These are phyloP conservation scores for Lampris megalopsis DNA, from an alignment of 2,113 vertebrate genomes.

Conservation along the genomic window DNA sequence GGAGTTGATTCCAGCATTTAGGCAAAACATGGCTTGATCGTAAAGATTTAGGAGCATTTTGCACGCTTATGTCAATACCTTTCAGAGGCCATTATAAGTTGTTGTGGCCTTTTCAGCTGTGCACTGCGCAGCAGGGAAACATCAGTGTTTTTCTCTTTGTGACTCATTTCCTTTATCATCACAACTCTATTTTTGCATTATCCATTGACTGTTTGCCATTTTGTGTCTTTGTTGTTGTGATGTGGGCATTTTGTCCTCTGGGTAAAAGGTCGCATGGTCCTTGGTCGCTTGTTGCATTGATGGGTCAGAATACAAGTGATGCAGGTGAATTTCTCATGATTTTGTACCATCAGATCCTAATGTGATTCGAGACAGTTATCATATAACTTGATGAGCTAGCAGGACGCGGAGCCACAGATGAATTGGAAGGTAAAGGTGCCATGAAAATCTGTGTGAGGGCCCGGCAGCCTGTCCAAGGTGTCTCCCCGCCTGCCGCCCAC, in stretches of 20 bases:
- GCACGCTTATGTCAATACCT: slow-evolving; percentile 77
- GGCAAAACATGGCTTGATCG: slow-evolving; percentile 76
- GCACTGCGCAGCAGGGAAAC: slow-evolving; percentile 60
- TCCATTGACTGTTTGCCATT: not conserved
- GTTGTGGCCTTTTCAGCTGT: slow-evolving; percentile 65
- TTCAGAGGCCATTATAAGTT: slow-evolving; percentile 73
- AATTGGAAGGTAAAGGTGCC: too few relatives aligned
- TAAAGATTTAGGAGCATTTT: slow-evolving; percentile 83
- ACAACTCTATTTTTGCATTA: slow-evolving; percentile 13
- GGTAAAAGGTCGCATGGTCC: slow-evolving; percentile 23
- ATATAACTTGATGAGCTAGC: too few relatives aligned
- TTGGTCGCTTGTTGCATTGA: slow-evolving; percentile 11
- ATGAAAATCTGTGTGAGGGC: too few relatives aligned
- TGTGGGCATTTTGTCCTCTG: not conserved
- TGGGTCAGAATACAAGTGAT: slow-evolving; percentile 7
- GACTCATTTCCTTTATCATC: slow-evolving; percentile 33
- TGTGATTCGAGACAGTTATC: too few relatives aligned
- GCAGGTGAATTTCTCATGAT: too few relatives aligned
- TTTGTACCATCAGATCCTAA: too few relatives aligned
- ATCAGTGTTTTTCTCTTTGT: slow-evolving; percentile 4
- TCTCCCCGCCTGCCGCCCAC: too few relatives aligned
- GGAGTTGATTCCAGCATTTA: slow-evolving; percentile 87
- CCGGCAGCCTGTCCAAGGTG: too few relatives aligned
- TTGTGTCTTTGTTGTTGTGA: not conserved
- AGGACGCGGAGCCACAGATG: too few relatives aligned